Conservation (phyloP, 2,888 invertebrate species). For the Dorcus parallelipipedus region DNA sequence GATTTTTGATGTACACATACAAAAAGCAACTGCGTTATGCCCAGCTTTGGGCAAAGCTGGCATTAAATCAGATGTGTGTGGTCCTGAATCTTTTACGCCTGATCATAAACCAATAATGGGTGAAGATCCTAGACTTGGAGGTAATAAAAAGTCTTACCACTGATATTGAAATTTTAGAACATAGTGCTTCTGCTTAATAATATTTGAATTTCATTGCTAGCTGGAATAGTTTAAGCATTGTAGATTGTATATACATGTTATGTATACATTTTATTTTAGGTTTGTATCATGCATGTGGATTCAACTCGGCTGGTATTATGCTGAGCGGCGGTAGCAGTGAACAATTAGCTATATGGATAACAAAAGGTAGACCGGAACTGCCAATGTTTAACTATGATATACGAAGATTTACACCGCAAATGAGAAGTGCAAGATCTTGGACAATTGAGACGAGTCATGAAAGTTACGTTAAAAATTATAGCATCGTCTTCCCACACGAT, state of each 20-base stretch:
- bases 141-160: slow-evolving; percentile 38
- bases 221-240: neutral
- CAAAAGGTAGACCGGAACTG: slow-evolving; percentile 75
- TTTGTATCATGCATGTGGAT: slow-evolving; percentile 81
- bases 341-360: slow-evolving; percentile 82
- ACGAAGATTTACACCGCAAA: slow-evolving; percentile 73
- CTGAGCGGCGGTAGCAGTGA: slow-evolving; percentile 83
- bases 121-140: slow-evolving; percentile 63
- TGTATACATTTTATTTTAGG: slow-evolving; percentile 48
- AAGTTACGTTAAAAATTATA: slow-evolving; percentile 84
- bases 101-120: slow-evolving; percentile 88
- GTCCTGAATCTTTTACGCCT: slow-evolving; percentile 89
- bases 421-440: slow-evolving; percentile 71
- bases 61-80: slow-evolving; percentile 83
- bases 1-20: slow-evolving; percentile 74
- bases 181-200: no score
- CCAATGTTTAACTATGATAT: slow-evolving; percentile 87
- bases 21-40: slow-evolving; percentile 67
- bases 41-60: slow-evolving; percentile 73
- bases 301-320: slow-evolving; percentile 92
- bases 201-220: neutral
- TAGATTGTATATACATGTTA: neutral
- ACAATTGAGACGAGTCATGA: slow-evolving; percentile 81
- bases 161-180: no score
- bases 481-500: slow-evolving; percentile 77